Conservation (phyloP, 2,113 vertebrate genomes). For the Pelusios castaneus region DNA sequence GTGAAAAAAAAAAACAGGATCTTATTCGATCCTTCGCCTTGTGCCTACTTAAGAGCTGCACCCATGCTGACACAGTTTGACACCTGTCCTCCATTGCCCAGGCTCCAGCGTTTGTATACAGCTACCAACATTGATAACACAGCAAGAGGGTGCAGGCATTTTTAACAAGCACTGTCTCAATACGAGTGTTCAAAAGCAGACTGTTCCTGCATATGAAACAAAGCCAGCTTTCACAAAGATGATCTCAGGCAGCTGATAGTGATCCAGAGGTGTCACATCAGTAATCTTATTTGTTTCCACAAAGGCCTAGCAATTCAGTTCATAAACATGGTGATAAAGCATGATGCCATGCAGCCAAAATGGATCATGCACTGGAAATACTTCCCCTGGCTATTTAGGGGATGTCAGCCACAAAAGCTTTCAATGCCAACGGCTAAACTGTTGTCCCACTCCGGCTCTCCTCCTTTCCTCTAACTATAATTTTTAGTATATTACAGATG, state of each 20-base stretch:
- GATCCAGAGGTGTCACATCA: constrained; percentile 42
- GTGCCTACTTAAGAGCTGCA: not conserved
- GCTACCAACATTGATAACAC: too few relatives aligned
- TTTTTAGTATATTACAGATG: not conserved
- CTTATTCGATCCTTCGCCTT: not conserved
- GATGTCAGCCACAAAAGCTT: constrained; percentile 16
- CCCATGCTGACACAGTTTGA: not conserved
- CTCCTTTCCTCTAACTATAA: constrained; percentile 44
- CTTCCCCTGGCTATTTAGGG: constrained; percentile 20
- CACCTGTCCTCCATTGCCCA: not conserved
- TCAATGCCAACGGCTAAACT: not conserved
- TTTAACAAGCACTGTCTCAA: not conserved
- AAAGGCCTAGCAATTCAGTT: constrained; percentile 44
- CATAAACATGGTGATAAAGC: constrained; percentile 56
- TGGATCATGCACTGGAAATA: constrained; percentile 26
- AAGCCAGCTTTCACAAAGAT: constrained; percentile 46
- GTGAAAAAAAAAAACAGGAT: not conserved
- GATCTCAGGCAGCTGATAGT: constrained; percentile 61
- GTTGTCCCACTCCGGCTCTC: constrained; percentile 25
- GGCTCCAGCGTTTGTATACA: not conserved
- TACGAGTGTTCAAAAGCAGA: constrained; percentile 20
- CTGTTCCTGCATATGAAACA: constrained; percentile 16
- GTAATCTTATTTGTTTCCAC: constrained; percentile 55
- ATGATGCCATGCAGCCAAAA: constrained; percentile 44
- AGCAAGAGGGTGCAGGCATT: not conserved